Conservation (phyloP, 2,797 vertebrate species). For the Scomberomorus guttatus region DNA sequence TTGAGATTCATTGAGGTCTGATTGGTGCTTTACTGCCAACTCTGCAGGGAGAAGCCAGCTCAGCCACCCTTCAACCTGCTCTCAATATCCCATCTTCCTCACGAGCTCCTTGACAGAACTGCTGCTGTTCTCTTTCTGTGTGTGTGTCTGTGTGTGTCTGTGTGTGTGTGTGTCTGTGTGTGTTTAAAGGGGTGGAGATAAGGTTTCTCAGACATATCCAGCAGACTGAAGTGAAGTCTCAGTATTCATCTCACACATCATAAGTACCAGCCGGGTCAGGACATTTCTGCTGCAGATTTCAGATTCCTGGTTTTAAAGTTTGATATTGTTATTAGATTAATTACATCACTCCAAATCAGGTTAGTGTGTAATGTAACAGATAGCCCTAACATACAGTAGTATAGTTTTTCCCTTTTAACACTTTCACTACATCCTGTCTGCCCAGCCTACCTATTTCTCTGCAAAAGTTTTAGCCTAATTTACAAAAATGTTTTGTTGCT, state of each 20-base stretch:
- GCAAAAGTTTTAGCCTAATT: no score
- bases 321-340: not conserved
- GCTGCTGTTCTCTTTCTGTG: constrained; percentile 43
- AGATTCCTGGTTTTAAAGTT: not conserved
- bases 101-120: constrained; percentile 44
- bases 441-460: no score
- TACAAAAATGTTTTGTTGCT: not conserved
- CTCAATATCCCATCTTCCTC: constrained; percentile 42
- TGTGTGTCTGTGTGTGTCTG: constrained; percentile 10
- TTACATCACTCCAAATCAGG: not conserved
- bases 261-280: not conserved
- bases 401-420: not conserved
- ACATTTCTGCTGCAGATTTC: constrained; percentile 23
- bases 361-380: not conserved
- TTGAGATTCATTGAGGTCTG: constrained; percentile 36
- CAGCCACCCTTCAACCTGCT: constrained; percentile 53
- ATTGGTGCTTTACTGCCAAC: constrained; percentile 46
- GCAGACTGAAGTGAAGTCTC: constrained; percentile 14
- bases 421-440: not conserved
- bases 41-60: constrained; percentile 52
- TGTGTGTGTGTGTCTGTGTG: constrained; percentile 13
- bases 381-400: not conserved
- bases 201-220: constrained; percentile 37
- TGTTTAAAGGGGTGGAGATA: constrained; percentile 14
- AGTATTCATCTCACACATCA: constrained; percentile 12